These are phyloP conservation scores for Diadumene lineata DNA, from an alignment of 92 coral and sea anemone genomes.

Conservation along the genomic window DNA sequence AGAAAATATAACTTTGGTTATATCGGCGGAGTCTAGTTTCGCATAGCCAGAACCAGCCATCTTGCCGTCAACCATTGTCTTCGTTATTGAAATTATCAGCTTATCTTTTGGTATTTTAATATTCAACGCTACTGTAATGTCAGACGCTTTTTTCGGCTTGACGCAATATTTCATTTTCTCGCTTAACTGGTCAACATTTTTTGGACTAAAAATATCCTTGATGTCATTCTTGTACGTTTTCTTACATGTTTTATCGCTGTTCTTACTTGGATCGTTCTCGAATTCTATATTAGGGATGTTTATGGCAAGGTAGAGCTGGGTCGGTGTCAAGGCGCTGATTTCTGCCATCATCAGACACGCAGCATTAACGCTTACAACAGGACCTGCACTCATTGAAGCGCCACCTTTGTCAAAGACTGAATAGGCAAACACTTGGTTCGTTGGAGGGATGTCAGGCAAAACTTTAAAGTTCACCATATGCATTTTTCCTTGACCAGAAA, in stretches of 20 bases:
- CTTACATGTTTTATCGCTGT: neutral
- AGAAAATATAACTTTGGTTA: neutral
- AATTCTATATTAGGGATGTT: slow-evolving; percentile 22
- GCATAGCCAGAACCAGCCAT: neutral
- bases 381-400: slow-evolving; percentile 2
- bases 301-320: slow-evolving; percentile 11
- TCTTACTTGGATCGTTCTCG: neutral
- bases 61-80: slow-evolving; percentile 13
- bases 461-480: slow-evolving; percentile 21
- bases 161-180: slow-evolving; percentile 16
- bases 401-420: slow-evolving; percentile 11
- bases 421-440: slow-evolving; percentile 9
- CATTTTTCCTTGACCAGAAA: neutral
- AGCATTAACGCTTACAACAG: neutral
- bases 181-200: slow-evolving; percentile 6
- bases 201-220: neutral
- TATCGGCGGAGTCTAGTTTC: neutral
- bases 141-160: neutral
- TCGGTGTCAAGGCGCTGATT: neutral
- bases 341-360: slow-evolving; percentile 39
- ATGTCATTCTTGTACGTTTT: neutral
- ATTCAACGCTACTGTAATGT: neutral
- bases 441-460: slow-evolving; percentile 8
- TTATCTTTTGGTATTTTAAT: neutral
- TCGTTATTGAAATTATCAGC: neutral